Conservation (phyloP, 2,113 vertebrate genomes). For the Sylvilagus bachmani region DNA sequence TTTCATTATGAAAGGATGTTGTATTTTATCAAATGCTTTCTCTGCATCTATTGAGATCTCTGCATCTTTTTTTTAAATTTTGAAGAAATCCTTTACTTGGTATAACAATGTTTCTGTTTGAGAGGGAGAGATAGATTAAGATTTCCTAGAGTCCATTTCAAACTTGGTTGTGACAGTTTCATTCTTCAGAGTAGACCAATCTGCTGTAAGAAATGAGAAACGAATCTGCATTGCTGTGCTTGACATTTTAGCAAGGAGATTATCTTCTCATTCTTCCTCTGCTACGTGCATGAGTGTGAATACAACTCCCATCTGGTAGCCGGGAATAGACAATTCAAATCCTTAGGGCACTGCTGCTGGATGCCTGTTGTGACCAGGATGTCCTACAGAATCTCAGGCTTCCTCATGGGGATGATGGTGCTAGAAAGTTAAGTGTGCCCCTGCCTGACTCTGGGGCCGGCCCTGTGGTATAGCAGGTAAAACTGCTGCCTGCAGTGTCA, state of each 20-base stretch:
- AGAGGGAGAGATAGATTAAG: too few species aligned
- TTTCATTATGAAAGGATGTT: too few species aligned
- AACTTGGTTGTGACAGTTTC: neutral
- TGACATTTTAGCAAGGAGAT: neutral
- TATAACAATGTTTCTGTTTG: neutral
- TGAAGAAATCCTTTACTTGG: neutral
- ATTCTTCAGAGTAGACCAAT: neutral
- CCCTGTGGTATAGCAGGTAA: neutral
- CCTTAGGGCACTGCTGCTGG: accelerated
- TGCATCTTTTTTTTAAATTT: neutral
- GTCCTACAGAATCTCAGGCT: neutral
- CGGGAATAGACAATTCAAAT: neutral
- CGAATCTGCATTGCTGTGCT: neutral
- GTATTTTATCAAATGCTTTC: too few species aligned
- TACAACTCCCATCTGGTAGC: neutral
- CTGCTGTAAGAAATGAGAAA: slow-evolving; percentile 25
- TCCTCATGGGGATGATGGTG: neutral
- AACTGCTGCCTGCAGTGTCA: too few species aligned
- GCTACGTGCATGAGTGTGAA: neutral
- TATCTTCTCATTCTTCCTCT: neutral
- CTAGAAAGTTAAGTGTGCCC: neutral
- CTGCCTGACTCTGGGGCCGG: neutral
- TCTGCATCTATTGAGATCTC: too few species aligned
- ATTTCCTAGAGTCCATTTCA: neutral
- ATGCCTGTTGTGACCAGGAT: neutral